A percentile compares a stretch with the other conserved stretches of the same genome.
Evolutionary conservation across 92 coral and sea anemone species (phyloP).

Genomic region (Pocillopora grandis): DNA sequence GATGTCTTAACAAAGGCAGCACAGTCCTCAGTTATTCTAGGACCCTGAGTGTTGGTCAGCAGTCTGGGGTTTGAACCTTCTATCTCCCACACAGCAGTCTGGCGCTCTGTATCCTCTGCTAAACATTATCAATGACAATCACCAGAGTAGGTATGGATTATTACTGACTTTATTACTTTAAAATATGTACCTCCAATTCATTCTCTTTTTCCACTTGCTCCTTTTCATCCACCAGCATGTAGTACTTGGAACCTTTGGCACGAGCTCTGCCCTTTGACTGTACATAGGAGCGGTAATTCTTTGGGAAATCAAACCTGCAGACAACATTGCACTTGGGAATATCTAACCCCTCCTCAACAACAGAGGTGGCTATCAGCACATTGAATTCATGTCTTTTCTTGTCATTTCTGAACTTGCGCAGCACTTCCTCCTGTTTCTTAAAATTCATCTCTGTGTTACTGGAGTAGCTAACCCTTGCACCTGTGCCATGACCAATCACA

Average conservation of each 20-base stretch:
- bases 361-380: constrained; percentile 88
- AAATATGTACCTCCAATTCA: constrained; percentile 62
- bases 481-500: constrained; percentile 91
- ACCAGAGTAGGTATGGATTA: too few species aligned
- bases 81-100: too few species aligned
- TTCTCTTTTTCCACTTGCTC: constrained; percentile 27
- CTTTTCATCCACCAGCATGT: constrained; percentile 56
- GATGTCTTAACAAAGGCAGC: too few species aligned
- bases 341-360: constrained; percentile 96
- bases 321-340: constrained; percentile 92
- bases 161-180: too few species aligned
- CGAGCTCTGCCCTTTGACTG: constrained; percentile 97
- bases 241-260: constrained; percentile 74
- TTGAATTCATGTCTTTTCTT: constrained; percentile 55
- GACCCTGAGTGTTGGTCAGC: too few species aligned
- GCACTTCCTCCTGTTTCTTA: constrained; percentile 73
- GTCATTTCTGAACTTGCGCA: constrained; percentile 55
- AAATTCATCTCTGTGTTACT: constrained; percentile 80
- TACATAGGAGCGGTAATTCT: constrained; percentile 80
- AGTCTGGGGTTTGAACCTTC: too few species aligned
- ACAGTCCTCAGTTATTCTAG: too few species aligned
- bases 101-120: too few species aligned
- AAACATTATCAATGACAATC: too few species aligned
- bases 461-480: constrained; percentile 47
- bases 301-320: constrained; percentile 87